phyloP scores from a whole-genome alignment of 2,797 vertebrate genomes.

The Scarus forsteni region DNA sequence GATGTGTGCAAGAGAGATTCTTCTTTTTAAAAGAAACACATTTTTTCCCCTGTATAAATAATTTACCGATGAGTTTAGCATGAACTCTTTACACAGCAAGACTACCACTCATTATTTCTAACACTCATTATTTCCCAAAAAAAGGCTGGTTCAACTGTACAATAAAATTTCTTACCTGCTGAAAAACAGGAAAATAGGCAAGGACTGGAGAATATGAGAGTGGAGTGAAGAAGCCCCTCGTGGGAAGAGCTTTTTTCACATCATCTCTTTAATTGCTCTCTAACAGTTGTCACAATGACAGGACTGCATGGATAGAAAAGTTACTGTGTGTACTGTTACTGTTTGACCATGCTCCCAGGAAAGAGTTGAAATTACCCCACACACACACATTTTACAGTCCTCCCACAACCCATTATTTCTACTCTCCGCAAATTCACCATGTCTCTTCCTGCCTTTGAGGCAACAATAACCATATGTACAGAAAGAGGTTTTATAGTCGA shows the following conservation, averaged over 20 bases:
- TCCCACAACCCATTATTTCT: slow-evolving; percentile 12
- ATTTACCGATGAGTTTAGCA: slow-evolving; percentile 38
- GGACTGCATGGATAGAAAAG: slow-evolving; percentile 68
- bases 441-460: slow-evolving; percentile 48
- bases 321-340: slow-evolving; percentile 26
- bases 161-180: slow-evolving; percentile 50
- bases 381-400: slow-evolving; percentile 39
- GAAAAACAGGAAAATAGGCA: slow-evolving; percentile 50
- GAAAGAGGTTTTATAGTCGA: slow-evolving; percentile 40
- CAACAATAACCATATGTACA: slow-evolving; percentile 55
- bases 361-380: slow-evolving; percentile 62
- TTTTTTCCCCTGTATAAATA: slow-evolving; percentile 52
- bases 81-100: slow-evolving; percentile 41
- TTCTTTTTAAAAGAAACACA: slow-evolving; percentile 29
- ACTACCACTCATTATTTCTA: slow-evolving; percentile 15
- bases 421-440: slow-evolving; percentile 33
- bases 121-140: slow-evolving; percentile 33
- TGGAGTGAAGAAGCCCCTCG: slow-evolving; percentile 70
- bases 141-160: slow-evolving; percentile 22
- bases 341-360: slow-evolving; percentile 57
- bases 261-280: slow-evolving; percentile 81
- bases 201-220: slow-evolving; percentile 71
- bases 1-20: slow-evolving; percentile 6
- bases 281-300: slow-evolving; percentile 80
- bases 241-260: slow-evolving; percentile 70